phyloP scores from a whole-genome alignment of 2,113 vertebrate species.

The Xiphophorus hellerii region DNA sequence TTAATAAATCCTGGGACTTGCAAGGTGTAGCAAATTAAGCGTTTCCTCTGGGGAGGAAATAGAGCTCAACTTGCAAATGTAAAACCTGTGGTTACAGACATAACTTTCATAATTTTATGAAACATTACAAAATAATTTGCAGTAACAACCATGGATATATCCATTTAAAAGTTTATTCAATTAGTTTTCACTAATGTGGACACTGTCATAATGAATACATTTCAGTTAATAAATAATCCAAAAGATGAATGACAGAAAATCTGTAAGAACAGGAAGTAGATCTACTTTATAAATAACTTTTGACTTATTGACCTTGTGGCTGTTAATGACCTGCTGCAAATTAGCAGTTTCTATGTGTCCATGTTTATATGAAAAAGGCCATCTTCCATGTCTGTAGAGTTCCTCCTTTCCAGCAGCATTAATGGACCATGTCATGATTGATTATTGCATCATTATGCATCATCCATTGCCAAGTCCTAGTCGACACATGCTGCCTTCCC shows the following conservation, averaged over 20 bases:
- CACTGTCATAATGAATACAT: not conserved
- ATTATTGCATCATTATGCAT: conserved; percentile 82
- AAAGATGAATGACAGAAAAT: conserved; percentile 15
- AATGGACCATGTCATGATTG: conserved; percentile 89
- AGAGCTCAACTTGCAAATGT: not conserved
- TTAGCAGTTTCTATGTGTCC: conserved; percentile 19
- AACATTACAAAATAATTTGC: not conserved
- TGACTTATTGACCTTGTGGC: conserved; percentile 39
- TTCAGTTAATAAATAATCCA: conserved; percentile 9
- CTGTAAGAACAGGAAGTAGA: conserved; percentile 25
- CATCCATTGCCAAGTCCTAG: conserved; percentile 81
- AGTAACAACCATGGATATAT: not conserved
- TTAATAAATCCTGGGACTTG: too few relatives aligned
- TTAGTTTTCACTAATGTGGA: not conserved
- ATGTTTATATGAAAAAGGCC: conserved; percentile 24
- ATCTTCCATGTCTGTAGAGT: conserved; percentile 27
- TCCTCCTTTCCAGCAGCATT: conserved; percentile 31
- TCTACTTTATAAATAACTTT: conserved; percentile 12
- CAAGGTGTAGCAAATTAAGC: too few relatives aligned
- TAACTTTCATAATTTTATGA: not conserved
- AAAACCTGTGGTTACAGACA: not conserved
- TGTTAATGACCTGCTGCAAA: conserved; percentile 41
- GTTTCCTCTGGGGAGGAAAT: not conserved
- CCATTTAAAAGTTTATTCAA: not conserved
- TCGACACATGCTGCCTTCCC: conserved; percentile 84